Conservation (phyloP, 92 coral and sea anemone species). For the Porites rus region DNA sequence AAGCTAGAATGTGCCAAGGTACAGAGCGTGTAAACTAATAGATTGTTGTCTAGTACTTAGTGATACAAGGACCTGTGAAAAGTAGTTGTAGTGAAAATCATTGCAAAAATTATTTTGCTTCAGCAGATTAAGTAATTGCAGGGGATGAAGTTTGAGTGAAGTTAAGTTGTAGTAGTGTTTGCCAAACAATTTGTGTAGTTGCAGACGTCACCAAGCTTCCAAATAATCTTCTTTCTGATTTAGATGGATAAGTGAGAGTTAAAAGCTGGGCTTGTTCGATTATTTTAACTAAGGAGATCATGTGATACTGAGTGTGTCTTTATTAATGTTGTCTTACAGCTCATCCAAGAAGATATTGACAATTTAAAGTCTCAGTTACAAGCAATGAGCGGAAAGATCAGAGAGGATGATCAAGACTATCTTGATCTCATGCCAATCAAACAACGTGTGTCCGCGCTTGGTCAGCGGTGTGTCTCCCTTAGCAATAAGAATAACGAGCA, state of each 20-base stretch:
- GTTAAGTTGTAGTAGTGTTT: too few relatives aligned
- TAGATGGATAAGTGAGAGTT: too few relatives aligned
- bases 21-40: neutral
- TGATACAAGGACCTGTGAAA: too few relatives aligned
- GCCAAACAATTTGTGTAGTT: too few relatives aligned
- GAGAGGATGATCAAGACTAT: slow-evolving; percentile 73
- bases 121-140: too few relatives aligned
- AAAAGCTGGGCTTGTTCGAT: too few relatives aligned
- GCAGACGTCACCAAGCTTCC: too few relatives aligned
- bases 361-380: slow-evolving; percentile 72
- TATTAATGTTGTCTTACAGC: slow-evolving; percentile 43
- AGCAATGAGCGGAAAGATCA: slow-evolving; percentile 71
- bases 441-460: slow-evolving; percentile 81
- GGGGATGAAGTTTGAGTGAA: too few relatives aligned
- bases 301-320: neutral
- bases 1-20: slow-evolving; percentile 77
- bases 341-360: slow-evolving; percentile 67
- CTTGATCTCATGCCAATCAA: slow-evolving; percentile 82
- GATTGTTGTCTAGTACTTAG: too few relatives aligned
- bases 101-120: too few relatives aligned
- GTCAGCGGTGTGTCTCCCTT: slow-evolving; percentile 66
- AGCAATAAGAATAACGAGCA: slow-evolving; percentile 72
- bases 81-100: too few relatives aligned
- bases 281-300: neutral
- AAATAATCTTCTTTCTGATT: too few relatives aligned